Evolutionary conservation across 2,113 vertebrate genomes (phyloP).

Genomic region (Sigmodon hispidus): DNA sequence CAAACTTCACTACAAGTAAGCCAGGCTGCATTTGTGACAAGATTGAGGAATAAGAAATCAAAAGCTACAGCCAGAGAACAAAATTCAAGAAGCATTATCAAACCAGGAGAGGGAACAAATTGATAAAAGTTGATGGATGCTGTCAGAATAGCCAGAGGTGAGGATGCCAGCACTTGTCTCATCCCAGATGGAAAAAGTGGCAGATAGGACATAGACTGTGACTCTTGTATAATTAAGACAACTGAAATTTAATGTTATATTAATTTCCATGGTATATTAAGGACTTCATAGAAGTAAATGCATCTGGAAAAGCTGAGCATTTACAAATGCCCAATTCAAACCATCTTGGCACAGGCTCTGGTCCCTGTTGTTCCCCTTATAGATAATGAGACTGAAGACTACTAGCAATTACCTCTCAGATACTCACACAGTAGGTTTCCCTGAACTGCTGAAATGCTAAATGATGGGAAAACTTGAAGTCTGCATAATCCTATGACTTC

Average conservation of each 20-base stretch:
- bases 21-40: background rate
- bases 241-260: background rate
- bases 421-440: background rate
- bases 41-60: background rate
- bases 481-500: background rate
- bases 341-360: background rate
- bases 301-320: background rate
- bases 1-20: background rate
- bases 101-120: background rate
- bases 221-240: background rate
- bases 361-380: background rate
- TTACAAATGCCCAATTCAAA: accelerated
- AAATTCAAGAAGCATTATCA: background rate
- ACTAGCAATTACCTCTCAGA: background rate
- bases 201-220: background rate
- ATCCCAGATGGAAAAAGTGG: background rate
- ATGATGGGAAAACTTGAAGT: background rate
- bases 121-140: accelerated
- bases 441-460: background rate
- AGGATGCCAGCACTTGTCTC: background rate
- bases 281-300: background rate
- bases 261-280: background rate
- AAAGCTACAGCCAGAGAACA: background rate
- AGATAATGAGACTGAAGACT: background rate
- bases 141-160: background rate